These are phyloP conservation scores for Halesus radiatus DNA, from an alignment of 1,140 invertebrate genomes.

Conservation along the genomic window DNA sequence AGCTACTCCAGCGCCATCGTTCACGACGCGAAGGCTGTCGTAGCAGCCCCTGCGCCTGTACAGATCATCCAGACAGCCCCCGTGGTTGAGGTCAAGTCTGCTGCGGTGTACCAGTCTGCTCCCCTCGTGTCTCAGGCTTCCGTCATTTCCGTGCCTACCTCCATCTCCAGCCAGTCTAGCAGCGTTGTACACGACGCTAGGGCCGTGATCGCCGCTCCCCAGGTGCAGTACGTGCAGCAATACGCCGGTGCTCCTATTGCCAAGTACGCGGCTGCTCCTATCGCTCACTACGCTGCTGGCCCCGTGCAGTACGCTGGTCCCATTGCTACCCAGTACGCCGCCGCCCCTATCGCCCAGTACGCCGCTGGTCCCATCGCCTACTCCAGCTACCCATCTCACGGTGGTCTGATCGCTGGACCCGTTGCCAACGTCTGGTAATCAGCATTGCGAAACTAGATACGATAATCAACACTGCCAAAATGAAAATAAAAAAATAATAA, in stretches of 20 bases:
- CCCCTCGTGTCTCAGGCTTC: constrained; percentile 38
- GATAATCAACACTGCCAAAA: constrained; percentile 13
- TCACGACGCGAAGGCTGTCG: constrained; percentile 45
- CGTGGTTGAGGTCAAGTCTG: constrained; percentile 47
- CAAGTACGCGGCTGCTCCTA: constrained; percentile 48
- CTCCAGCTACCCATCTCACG: constrained; percentile 53
- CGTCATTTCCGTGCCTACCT: constrained; percentile 36
- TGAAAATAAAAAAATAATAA: constrained; percentile 36
- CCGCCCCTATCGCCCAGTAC: not conserved
- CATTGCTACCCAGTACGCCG: not conserved
- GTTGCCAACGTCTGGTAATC: constrained; percentile 52
- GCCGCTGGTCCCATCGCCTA: constrained; percentile 8
- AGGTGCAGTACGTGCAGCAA: constrained; percentile 29
- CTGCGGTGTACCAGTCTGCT: constrained; percentile 18
- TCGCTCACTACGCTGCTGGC: constrained; percentile 21
- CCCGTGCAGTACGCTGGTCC: constrained; percentile 35
- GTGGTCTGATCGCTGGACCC: constrained; percentile 51
- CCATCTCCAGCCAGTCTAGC: constrained; percentile 60
- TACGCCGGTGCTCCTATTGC: constrained; percentile 47
- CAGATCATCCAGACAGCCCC: constrained; percentile 56
- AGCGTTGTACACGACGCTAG: constrained; percentile 58
- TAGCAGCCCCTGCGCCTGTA: constrained; percentile 24
- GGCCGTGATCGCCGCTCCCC: constrained; percentile 39
- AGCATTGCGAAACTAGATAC: not conserved
- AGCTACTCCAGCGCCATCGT: constrained; percentile 62